Conservation (phyloP, 2,797 vertebrate genomes). For the Limosa lapponica region DNA sequence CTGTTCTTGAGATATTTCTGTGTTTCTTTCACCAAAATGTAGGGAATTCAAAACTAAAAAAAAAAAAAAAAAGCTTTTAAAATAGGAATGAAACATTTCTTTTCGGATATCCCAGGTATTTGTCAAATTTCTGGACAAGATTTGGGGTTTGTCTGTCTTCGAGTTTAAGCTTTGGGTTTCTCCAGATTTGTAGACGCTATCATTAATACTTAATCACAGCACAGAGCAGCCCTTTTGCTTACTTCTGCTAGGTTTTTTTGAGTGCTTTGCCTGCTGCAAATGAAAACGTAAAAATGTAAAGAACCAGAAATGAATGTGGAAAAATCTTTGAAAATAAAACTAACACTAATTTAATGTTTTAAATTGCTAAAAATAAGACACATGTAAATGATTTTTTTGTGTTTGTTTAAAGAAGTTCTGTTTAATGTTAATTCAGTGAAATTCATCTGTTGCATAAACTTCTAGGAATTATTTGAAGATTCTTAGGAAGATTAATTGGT, state of each 20-base stretch:
- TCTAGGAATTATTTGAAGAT: conserved; percentile 61
- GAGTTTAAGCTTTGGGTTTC: background rate
- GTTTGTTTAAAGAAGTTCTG: conserved; percentile 50
- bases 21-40: background rate
- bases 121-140: background rate
- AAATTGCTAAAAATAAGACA: conserved; percentile 50
- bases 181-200: background rate
- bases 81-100: background rate
- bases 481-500: conserved; percentile 50
- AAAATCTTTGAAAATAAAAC: conserved; percentile 29
- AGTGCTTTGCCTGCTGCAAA: background rate
- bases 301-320: conserved; percentile 11
- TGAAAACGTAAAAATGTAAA: conserved; percentile 4
- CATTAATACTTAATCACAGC: background rate
- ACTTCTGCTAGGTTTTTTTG: background rate
- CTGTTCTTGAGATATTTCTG: background rate
- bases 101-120: background rate
- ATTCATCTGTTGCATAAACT: conserved; percentile 41
- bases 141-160: background rate
- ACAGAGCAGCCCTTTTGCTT: background rate
- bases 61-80: background rate
- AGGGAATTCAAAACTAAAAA: background rate
- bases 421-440: conserved; percentile 52
- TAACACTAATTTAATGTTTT: background rate
- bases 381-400: conserved; percentile 57